Base-by-base conservation (phyloP, 2,888 invertebrate genomes). In the Philereme vetulata region DNA sequence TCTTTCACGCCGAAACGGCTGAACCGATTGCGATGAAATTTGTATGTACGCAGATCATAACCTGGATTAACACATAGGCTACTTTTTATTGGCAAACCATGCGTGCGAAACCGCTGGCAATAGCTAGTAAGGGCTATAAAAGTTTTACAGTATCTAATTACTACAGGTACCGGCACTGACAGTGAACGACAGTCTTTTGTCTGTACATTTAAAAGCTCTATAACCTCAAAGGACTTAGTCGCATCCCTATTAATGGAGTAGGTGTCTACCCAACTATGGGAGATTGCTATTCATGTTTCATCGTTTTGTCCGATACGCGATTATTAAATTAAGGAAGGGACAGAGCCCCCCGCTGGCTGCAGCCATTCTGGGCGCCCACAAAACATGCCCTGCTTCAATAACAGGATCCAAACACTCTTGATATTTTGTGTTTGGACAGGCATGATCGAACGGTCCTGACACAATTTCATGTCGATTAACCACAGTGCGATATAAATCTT, bases 311-410 rank as follows among this genome's bases (percentile, higher is more conserved):
- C 74, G 74, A 76, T 80, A 78, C 68, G 80, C 81, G 85, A 85
- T 88, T 86, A 88, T 86, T 87, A 82, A 88, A 86, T 84, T 84
- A 84, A 84, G 78, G 72, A 75, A 76, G 72, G 80, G 75, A 76
- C 76, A 75, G 77, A 76, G 75, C 80, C 84, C 56, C 88, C 86
- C 72, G 84, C 80, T 64, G 86, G 50, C 77, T 52, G 57, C 60
- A 70, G 65, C 71, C 77, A 76, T 78, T 80, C 80, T 75, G 70
- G 56, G 75, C 74, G 75, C 75, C 81, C 84, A 81, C 86, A 77
- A 73, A 78, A 81, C 72, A 72, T 72, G 74, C 70, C 74, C 68
- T 71, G 72, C 72, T 75, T 75, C 75, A 51, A 70, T 72, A 71
- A 65, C 64, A 70, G 75, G 68, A 77, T 72, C 73, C 74, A 67